Conservation (phyloP, 2,113 vertebrate species). For the Podarcis muralis region DNA sequence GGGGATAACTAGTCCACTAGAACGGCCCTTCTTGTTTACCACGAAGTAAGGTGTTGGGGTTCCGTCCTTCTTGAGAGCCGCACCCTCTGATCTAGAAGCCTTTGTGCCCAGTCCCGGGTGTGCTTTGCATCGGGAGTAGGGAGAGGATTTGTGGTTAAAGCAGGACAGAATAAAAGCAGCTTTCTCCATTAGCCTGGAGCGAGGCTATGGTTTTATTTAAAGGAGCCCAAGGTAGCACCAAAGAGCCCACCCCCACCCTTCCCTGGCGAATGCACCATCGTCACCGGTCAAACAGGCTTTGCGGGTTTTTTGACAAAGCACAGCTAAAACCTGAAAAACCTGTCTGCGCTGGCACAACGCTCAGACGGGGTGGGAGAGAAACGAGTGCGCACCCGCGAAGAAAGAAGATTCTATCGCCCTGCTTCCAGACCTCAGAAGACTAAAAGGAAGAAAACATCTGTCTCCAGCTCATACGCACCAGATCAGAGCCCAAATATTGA, state of each 20-base stretch:
- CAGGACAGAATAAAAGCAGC: background rate
- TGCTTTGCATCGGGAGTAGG: background rate
- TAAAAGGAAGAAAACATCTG: background rate
- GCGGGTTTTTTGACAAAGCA: background rate
- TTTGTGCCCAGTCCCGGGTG: background rate
- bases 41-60: no score
- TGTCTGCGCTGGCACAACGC: background rate
- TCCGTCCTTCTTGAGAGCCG: background rate
- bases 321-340: conserved; percentile 13
- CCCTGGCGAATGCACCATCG: background rate
- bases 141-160: background rate
- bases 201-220: background rate
- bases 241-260: background rate
- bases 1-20: background rate
- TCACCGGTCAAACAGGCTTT: background rate
- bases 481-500: background rate
- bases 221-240: background rate
- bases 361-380: background rate
- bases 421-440: background rate
- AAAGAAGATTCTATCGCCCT: background rate
- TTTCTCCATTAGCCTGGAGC: background rate
- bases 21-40: no score
- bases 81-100: background rate
- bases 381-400: background rate
- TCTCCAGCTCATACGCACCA: background rate